These are phyloP conservation scores for Enteromius viviparus DNA, from an alignment of 2,797 vertebrate genomes.

Conservation along the genomic window DNA sequence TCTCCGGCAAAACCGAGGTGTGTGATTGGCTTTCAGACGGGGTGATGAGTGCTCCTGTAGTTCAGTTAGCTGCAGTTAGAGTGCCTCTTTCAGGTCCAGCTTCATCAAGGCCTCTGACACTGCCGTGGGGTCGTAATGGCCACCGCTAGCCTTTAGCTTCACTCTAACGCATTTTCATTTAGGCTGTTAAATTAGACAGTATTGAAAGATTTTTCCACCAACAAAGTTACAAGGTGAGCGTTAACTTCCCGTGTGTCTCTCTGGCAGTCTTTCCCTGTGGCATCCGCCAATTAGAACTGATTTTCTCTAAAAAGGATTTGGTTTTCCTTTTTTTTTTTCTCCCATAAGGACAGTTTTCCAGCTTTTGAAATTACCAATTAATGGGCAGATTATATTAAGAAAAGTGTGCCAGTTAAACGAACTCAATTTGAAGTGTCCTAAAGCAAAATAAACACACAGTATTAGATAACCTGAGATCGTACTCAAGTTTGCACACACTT, in stretches of 20 bases:
- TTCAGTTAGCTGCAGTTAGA: constrained; percentile 32
- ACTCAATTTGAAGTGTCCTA: constrained; percentile 23
- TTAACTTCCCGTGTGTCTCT: constrained; percentile 65
- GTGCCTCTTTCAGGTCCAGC: constrained; percentile 25
- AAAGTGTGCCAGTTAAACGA: constrained; percentile 19
- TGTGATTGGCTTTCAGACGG: constrained; percentile 38
- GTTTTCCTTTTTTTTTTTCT: constrained; percentile 1
- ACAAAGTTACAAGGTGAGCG: constrained; percentile 26
- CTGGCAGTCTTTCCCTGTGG: constrained; percentile 34
- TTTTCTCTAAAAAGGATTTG: constrained; percentile 7
- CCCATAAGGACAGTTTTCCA: constrained; percentile 11
- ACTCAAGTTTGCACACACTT: not conserved
- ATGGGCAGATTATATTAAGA: constrained; percentile 24
- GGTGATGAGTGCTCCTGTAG: constrained; percentile 24
- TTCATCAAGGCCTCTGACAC: constrained; percentile 43
- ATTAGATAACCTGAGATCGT: constrained; percentile 1
- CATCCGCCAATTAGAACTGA: constrained; percentile 15
- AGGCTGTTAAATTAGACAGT: constrained; percentile 37
- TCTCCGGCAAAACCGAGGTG: constrained; percentile 13
- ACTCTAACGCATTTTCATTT: constrained; percentile 44
- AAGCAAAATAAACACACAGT: constrained; percentile 7
- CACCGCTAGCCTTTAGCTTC: constrained; percentile 28
- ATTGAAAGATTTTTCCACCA: constrained; percentile 29
- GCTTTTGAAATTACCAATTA: constrained; percentile 29
- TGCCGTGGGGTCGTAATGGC: constrained; percentile 21